Evolutionary conservation across 2,113 vertebrate genomes (phyloP).

Genomic region (Typhlomys cinereus): DNA sequence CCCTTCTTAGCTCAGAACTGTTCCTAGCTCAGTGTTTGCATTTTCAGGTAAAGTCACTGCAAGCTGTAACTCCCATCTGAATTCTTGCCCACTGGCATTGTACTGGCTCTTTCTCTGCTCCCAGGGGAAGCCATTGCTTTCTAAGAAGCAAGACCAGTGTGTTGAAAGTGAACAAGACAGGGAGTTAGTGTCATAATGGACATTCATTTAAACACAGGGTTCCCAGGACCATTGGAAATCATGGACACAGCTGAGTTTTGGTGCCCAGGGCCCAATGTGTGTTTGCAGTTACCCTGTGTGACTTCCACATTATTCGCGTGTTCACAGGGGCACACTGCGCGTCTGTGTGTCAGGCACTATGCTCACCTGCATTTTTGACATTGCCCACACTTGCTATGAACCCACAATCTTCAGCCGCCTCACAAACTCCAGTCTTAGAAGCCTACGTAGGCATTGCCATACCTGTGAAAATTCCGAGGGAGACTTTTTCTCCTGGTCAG

Average conservation of each 20-base stretch:
- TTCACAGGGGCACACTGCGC: neutral
- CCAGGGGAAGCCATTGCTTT: accelerated
- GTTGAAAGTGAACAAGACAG: neutral
- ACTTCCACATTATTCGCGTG: neutral
- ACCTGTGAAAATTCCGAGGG: neutral
- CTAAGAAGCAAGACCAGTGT: neutral
- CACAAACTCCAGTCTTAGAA: neutral
- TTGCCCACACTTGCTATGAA: neutral
- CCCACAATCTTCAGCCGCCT: neutral
- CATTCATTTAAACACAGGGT: neutral
- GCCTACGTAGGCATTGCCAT: no score
- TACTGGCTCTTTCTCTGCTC: neutral
- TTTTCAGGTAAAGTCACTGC: neutral
- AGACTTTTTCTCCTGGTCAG: neutral
- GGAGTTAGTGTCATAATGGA: accelerated
- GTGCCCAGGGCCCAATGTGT: accelerated
- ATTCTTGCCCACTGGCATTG: neutral
- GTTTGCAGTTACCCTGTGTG: accelerated
- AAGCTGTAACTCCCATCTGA: neutral
- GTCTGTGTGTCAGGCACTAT: neutral
- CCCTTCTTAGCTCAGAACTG: neutral
- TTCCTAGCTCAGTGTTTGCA: neutral
- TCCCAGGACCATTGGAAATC: no score
- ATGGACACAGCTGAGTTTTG: neutral
- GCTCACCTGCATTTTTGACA: neutral